Conservation (phyloP, 2,113 vertebrate genomes). For the Lota lota region DNA sequence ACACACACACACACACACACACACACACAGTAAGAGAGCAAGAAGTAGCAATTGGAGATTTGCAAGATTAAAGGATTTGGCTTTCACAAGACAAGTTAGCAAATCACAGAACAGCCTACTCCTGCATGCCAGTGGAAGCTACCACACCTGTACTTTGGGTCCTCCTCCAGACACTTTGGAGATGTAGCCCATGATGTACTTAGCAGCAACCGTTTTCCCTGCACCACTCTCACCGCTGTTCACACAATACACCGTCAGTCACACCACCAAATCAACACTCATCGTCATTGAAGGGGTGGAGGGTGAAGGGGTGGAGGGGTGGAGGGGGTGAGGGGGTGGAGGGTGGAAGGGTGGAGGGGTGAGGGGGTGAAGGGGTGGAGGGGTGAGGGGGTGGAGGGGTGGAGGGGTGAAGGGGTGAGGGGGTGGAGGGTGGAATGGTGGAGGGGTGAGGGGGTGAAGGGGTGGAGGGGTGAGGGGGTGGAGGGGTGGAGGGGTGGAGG, state of each 20-base stretch:
- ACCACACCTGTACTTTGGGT: conserved; percentile 89
- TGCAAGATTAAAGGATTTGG: neutral
- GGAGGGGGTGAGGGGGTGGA: too few species aligned
- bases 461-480: neutral
- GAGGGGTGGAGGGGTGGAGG: too few species aligned
- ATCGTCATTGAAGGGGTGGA: too few species aligned
- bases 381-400: neutral
- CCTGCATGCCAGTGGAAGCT: neutral
- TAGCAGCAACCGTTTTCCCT: conserved; percentile 95
- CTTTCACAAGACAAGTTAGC: neutral
- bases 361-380: neutral
- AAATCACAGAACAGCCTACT: neutral
- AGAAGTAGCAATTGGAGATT: neutral
- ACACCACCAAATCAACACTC: too few species aligned
- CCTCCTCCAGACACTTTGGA: conserved; percentile 97
- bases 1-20: conserved; percentile 20
- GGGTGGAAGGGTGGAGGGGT: too few species aligned
- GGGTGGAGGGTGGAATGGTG: too few species aligned
- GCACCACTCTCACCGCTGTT: conserved; percentile 93
- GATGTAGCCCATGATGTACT: conserved; percentile 99
- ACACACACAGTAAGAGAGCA: conserved; percentile 12
- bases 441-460: neutral
- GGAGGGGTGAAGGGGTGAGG: too few species aligned
- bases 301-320: too few species aligned
- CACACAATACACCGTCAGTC: neutral